A percentile compares a stretch with the other conserved stretches of the same genome.
Conservation (phyloP, 2,888 invertebrate genomes). For the Pinctada fucata region DNA sequence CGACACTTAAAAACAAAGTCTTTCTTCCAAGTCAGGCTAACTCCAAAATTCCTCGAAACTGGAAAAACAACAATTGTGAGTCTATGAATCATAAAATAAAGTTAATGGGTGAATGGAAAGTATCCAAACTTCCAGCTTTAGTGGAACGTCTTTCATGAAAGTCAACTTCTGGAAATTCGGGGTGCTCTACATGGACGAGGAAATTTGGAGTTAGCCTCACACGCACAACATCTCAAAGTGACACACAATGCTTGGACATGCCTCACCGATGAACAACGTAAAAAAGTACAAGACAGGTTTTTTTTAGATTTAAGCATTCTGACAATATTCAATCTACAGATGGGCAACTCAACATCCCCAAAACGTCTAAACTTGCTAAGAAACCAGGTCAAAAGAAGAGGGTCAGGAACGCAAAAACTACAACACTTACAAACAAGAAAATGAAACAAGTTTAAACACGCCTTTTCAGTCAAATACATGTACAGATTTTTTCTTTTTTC, state of each 20-base stretch:
- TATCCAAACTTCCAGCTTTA: constrained; percentile 31
- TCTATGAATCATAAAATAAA: constrained; percentile 33
- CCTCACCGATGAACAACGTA: constrained; percentile 26
- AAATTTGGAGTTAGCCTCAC: constrained; percentile 11
- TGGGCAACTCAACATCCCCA: background rate
- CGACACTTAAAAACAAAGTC: constrained; percentile 25
- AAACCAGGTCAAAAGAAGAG: background rate
- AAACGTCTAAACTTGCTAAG: background rate
- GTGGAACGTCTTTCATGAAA: constrained; percentile 19
- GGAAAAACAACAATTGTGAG: constrained; percentile 33
- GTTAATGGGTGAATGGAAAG: constrained; percentile 27
- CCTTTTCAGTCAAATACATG: background rate
- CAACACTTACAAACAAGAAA: background rate
- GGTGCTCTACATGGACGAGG: constrained; percentile 28
- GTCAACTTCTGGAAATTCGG: constrained; percentile 24
- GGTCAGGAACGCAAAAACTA: background rate
- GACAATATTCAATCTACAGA: background rate
- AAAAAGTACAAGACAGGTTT: background rate
- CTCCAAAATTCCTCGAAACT: constrained; percentile 11
- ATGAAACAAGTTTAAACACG: background rate
- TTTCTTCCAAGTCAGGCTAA: constrained; percentile 20
- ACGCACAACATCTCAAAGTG: no score
- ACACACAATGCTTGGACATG: constrained; percentile 9
- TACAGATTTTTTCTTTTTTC: background rate
- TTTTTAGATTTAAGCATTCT: background rate